Base-by-base conservation (phyloP, 1,140 invertebrate species). In the Ceratosolen fusciceps region DNA sequence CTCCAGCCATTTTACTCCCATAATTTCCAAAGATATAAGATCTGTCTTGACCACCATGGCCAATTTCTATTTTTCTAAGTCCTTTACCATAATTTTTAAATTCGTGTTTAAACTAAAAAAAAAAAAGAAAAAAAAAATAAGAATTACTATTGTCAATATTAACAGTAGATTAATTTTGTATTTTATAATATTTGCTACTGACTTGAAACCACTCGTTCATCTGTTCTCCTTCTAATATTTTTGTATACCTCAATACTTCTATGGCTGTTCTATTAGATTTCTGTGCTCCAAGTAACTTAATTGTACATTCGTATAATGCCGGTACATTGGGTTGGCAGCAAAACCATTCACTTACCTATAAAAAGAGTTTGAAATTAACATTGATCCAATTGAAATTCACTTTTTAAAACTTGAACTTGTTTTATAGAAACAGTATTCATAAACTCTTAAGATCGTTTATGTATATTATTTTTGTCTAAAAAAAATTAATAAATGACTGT, bases 1-100 rank as follows among this genome's bases (percentile, higher is more conserved):
- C 92, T 37, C 92, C 91, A 79, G 93, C 91, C 91, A 95, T 93
- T 91, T 95, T 95, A 54, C 90, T 91, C 1, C 94, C 93, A 88
- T 93, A 94, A 88, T 93, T 91, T 29, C 93, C 93, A 76, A 90
- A 91, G 93, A 93, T 94, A 88, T 91, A 93, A 80, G 91, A 90
- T 19, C 77, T 88, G 85, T 94, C 93, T 72, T 84, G 84, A 37
- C 93, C 94, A 19, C 83, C 76, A 67, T 90, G 88, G 21, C 70
- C 39, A 77, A 89, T 89, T 29, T 10, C 79, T 68, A 90, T 86
- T 80, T 83, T 83, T 77, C 85, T 85, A 8, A 90, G 26, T 16
- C 88, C 88, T 72, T 81, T 77, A 2, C 86, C 86, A 80, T 89
- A 90, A 14, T 89, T 84, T 79, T 80, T 77, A 73, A 90, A 90